These are phyloP conservation scores for Poecilus cupreus DNA, from an alignment of 2,888 invertebrate species.

Conservation along the genomic window DNA sequence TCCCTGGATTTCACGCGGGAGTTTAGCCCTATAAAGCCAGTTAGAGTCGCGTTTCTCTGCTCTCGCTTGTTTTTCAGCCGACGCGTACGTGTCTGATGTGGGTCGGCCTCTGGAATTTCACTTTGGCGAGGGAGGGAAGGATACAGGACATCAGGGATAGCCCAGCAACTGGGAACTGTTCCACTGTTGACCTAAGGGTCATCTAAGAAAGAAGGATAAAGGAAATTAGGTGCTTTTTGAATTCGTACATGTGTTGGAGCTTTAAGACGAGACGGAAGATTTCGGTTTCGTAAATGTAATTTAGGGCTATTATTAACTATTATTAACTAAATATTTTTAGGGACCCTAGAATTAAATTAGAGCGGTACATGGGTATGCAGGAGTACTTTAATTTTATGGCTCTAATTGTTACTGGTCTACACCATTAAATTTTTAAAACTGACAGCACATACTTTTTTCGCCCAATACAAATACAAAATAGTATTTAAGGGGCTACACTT, in stretches of 20 bases:
- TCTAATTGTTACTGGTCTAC: too few species aligned
- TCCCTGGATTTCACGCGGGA: background rate
- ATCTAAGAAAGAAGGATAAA: constrained; percentile 2
- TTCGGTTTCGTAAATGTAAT: background rate
- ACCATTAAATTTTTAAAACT: too few species aligned
- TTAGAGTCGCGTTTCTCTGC: background rate
- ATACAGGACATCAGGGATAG: background rate
- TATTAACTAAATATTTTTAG: too few species aligned
- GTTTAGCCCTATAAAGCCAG: constrained; percentile 14
- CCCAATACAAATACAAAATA: too few species aligned
- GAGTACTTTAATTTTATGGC: too few species aligned
- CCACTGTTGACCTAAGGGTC: constrained; percentile 5
- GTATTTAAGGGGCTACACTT: too few species aligned
- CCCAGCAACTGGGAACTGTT: background rate
- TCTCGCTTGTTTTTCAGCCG: background rate
- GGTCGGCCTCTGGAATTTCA: constrained; percentile 7
- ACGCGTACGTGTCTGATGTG: constrained; percentile 9
- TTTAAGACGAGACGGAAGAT: background rate
- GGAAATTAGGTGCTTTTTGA: constrained; percentile 20
- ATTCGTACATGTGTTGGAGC: constrained; percentile 11
- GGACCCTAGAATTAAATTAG: too few species aligned
- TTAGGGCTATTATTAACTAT: too few species aligned
- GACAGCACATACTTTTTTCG: too few species aligned
- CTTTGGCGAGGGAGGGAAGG: background rate
- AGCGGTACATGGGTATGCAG: too few species aligned